Base-by-base conservation (phyloP, 2,797 vertebrate genomes). In the Sebastes jordani region DNA sequence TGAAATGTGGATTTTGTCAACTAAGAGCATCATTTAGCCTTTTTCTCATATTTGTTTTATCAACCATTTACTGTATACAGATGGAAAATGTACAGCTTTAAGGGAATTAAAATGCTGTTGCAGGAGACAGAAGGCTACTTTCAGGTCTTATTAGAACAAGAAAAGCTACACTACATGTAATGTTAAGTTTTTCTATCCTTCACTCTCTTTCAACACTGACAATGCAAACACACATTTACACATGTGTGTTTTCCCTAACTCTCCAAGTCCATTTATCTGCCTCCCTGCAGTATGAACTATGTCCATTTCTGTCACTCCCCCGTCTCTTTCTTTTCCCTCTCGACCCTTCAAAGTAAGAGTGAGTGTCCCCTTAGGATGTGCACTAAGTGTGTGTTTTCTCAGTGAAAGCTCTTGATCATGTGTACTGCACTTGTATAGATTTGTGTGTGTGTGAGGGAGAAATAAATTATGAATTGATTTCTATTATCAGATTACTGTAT, bases 391-490 rank as follows among this genome's bases (percentile, higher is more conserved):
- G 52, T 36, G 27, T 69, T 64, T 34, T 42, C 30, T 27, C 23
- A 42, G 60, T 22, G 5, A 27, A 38, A 55, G 32, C 30, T 54
- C 38, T 59, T 64, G 5, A 25, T 59, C 27, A 49, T 52, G 27
- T 56, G 22, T 7, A 1, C 20, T 38, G 36, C 58, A 54, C 16
- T 58, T 59, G 20, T 30, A 38, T 42, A 25, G 22, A 56, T 75
- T 27, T 23, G 55, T 55, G 61, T 55, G 61, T 58, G 69, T 5
- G 71, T 1, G 13, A 36, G 23, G 36, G 32, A 62, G 25, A 23
- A 6, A 70, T 34, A 77, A 76, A 83, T 71, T 56, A 76, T 20
- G 36, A 73, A 88, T 86, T 64, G 59, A 70, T 86, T 87, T 86
- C 42, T 86, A 29, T 82, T 55, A 78, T 88, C 30, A 55, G 30